Percentiles rank a stretch among this genome's conserved stretches.
These are phyloP conservation scores for Microctenopoma stevenorrisi DNA, from an alignment of 2,797 vertebrate genomes.

Conservation along the genomic window DNA sequence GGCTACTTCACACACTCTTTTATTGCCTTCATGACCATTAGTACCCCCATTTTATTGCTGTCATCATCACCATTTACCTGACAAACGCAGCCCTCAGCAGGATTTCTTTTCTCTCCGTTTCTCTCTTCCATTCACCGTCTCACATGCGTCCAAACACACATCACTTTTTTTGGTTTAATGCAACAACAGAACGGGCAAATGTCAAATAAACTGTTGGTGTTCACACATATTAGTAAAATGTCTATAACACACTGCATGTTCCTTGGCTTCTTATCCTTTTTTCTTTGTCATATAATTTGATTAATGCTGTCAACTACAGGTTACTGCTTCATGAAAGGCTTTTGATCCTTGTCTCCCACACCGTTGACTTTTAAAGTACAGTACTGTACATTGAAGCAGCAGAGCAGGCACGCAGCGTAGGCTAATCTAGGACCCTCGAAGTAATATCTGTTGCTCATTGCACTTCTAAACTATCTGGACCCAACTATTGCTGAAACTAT, in stretches of 20 bases:
- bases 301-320: neutral
- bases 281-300: neutral
- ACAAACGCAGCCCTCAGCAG: conserved; percentile 63
- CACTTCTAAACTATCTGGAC: too few species aligned
- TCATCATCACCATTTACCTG: conserved; percentile 70
- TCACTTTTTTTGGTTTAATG: neutral
- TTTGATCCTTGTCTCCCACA: too few species aligned
- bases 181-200: neutral
- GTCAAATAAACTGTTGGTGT: neutral
- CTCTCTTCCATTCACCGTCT: neutral
- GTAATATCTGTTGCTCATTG: too few species aligned
- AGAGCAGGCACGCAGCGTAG: too few species aligned
- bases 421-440: too few species aligned
- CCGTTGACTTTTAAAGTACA: too few species aligned
- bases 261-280: neutral
- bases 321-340: too few species aligned
- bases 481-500: too few species aligned
- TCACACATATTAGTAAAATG: neutral
- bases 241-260: conserved; percentile 1
- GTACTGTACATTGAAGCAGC: too few species aligned
- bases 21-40: conserved; percentile 76
- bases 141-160: neutral
- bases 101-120: conserved; percentile 15
- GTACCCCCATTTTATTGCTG: conserved; percentile 64
- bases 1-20: conserved; percentile 63